These are phyloP conservation scores for Patella depressa DNA, from an alignment of 2,888 invertebrate species.

Conservation along the genomic window DNA sequence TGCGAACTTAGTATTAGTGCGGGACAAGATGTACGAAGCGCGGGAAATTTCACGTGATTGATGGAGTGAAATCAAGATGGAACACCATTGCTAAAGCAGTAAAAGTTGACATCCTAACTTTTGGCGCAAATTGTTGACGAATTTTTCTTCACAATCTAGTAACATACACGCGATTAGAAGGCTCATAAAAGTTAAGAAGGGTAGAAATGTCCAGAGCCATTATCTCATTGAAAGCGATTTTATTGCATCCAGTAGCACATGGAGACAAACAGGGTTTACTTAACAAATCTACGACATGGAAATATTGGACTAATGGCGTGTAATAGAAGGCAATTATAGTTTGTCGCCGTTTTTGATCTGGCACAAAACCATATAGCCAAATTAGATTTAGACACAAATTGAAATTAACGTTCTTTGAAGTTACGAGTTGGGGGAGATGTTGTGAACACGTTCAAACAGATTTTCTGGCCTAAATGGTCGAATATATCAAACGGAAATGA, in stretches of 20 bases:
- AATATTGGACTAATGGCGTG: slow-evolving; percentile 8
- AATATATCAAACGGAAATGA: too few relatives aligned
- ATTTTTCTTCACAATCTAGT: slow-evolving; percentile 3
- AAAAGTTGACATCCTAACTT: background rate
- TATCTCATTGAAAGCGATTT: slow-evolving; percentile 9
- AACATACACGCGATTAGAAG: slow-evolving; percentile 9
- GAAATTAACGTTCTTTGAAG: slow-evolving; percentile 10
- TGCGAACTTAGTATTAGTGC: background rate
- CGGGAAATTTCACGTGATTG: slow-evolving; percentile 2
- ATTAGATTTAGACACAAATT: slow-evolving; percentile 7
- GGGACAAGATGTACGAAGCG: background rate
- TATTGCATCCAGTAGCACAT: background rate
- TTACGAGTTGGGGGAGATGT: background rate
- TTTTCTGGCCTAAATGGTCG: too few relatives aligned
- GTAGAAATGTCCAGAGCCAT: slow-evolving; percentile 5
- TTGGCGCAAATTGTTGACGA: slow-evolving; percentile 2
- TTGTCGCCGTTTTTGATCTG: slow-evolving; percentile 10
- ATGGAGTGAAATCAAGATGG: slow-evolving; percentile 9
- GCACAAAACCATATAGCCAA: background rate
- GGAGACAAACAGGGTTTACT: slow-evolving; percentile 5
- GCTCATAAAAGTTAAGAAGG: slow-evolving; percentile 7
- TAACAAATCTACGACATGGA: slow-evolving; percentile 9
- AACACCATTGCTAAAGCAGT: background rate
- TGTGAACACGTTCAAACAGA: too few relatives aligned
- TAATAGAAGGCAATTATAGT: slow-evolving; percentile 9